Percentiles rank a stretch among this genome's conserved stretches.
These are phyloP conservation scores for Microcebus murinus DNA, from an alignment of 2,113 vertebrate genomes.

Conservation along the genomic window DNA sequence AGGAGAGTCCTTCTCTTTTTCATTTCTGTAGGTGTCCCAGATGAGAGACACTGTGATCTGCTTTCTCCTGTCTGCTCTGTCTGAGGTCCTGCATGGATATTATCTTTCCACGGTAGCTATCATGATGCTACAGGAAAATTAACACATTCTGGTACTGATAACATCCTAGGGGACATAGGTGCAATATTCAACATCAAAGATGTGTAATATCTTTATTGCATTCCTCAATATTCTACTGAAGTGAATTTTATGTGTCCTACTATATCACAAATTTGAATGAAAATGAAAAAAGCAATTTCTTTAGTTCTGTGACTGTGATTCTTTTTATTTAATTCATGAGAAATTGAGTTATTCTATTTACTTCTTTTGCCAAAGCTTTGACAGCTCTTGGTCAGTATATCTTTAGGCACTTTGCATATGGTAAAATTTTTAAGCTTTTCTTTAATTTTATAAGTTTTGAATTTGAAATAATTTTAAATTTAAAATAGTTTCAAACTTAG, in stretches of 20 bases:
- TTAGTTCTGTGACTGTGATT: neutral
- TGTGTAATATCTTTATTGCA: neutral
- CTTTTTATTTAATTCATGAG: neutral
- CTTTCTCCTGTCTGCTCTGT: neutral
- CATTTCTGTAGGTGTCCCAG: neutral
- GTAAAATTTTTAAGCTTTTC: neutral
- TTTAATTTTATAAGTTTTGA: neutral
- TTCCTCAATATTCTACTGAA: neutral
- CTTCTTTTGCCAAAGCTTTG: neutral
- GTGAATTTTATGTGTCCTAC: neutral
- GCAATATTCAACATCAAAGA: neutral
- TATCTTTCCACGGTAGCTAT: neutral
- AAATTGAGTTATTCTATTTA: neutral
- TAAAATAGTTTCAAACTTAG: neutral
- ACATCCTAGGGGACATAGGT: neutral
- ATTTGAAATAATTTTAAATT: neutral
- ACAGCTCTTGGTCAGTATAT: neutral
- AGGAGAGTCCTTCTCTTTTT: neutral
- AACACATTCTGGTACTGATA: neutral
- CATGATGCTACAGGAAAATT: neutral
- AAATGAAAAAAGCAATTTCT: neutral
- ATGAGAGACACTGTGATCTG: neutral
- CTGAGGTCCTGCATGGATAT: too few relatives aligned
- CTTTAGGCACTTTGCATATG: neutral
- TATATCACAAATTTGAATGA: neutral